A percentile compares a stretch with the other conserved stretches of the same genome.
These are phyloP conservation scores for Apis laboriosa DNA, from an alignment of 1,140 invertebrate genomes.

Conservation along the genomic window DNA sequence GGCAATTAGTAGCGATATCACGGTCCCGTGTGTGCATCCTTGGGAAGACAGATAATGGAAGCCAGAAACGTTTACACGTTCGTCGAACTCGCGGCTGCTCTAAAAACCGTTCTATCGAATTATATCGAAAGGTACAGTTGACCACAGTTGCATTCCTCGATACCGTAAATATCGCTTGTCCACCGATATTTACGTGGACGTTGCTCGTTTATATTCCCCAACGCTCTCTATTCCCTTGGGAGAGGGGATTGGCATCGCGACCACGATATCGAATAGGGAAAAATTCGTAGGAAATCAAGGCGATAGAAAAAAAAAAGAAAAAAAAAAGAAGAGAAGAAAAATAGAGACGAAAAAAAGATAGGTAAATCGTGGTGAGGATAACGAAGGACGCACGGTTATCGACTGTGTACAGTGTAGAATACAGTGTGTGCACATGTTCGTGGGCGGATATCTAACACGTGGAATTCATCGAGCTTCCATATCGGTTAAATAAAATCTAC, in stretches of 20 bases:
- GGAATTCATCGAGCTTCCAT: slow-evolving; percentile 7
- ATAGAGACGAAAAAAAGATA: not conserved
- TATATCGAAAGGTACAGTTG: too few species aligned
- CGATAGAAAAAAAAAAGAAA: not conserved
- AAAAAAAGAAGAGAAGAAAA: not conserved
- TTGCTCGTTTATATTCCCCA: slow-evolving; percentile 44
- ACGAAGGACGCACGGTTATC: slow-evolving; percentile 37
- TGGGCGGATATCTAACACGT: slow-evolving; percentile 51
- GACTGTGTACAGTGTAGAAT: not conserved
- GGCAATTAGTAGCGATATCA: not conserved
- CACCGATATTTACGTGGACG: slow-evolving; percentile 56
- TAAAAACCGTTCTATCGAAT: not conserved
- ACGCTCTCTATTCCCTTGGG: slow-evolving; percentile 29
- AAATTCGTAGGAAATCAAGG: not conserved
- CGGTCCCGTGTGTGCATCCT: not conserved
- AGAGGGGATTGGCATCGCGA: not conserved
- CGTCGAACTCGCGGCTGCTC: not conserved
- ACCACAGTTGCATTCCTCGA: slow-evolving; percentile 42
- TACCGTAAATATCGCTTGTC: slow-evolving; percentile 60
- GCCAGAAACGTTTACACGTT: not conserved
- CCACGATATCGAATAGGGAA: slow-evolving; percentile 1
- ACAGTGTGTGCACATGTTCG: slow-evolving; percentile 27
- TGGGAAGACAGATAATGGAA: not conserved
- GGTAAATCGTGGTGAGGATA: slow-evolving; percentile 37
- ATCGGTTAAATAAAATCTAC: slow-evolving; percentile 44